Evolutionary conservation across 2,888 invertebrate genomes (phyloP), one percentile per base, ranked within the genome.

Genomic region (Oxystoma pomonae): DNA sequence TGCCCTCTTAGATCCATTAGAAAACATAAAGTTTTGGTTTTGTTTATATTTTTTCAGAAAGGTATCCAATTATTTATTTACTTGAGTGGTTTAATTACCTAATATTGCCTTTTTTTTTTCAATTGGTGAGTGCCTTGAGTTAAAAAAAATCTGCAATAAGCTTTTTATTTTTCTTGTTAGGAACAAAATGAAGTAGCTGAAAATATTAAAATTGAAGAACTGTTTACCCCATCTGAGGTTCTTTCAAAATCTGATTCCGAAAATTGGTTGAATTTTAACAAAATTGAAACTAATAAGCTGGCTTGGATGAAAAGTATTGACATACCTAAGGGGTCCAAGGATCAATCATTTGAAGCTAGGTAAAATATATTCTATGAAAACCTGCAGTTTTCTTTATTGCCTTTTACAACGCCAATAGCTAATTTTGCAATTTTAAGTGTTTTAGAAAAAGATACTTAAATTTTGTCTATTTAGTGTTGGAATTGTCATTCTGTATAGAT

Each of bases 231-330:
- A 0, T 65, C 68, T 16, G 84, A 87, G 73, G 77, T 89, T 22
- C 72, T 89, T 2, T 81, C 84, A 16, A 83, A 85, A 69, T 85
- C 88, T 19, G 81, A 86, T 66, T 78, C 87, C 0, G 85, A 87
- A 65, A 86, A 88, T 57, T 96, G 94, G 92, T 76, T 94, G 0
- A 86, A 96, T 76, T 96, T 96, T 86, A 87, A 93, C 77, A 83
- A 86, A n/a, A 77, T 95, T 55, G 97, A 97, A 80, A 85, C 86
- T 67, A 91, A 92, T 69, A 97, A 97, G 78, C 78, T 96, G 17
- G 88, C 90, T 73, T 97, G 97, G 96, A 92, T 94, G 85, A 88
- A 89, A 76, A 80, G 84, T 58, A 77, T 83, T n/a, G 85, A 88
- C 64, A 79, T 87, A n/a, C 83, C 87, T 0, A 80, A 81, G 67